These are phyloP conservation scores for Cynopterus sphinx DNA, from an alignment of 2,797 vertebrate species.

Conservation along the genomic window DNA sequence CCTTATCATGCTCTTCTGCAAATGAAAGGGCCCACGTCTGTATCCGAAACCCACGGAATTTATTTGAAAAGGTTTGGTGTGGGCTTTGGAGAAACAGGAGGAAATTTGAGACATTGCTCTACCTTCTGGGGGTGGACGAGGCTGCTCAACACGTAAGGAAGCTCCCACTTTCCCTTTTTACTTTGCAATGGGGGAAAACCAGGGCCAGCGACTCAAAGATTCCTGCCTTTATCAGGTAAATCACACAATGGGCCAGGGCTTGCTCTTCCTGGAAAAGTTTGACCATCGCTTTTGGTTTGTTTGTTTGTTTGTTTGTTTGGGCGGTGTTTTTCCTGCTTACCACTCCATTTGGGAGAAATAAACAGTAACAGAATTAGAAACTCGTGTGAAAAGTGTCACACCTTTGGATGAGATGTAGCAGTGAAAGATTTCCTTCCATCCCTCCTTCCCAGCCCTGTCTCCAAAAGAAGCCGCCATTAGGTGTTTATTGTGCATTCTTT, in stretches of 20 bases:
- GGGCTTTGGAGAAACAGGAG: not conserved
- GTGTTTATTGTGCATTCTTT: not conserved
- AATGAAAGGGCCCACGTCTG: fast-evolving
- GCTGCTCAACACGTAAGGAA: fast-evolving
- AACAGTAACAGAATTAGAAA: not conserved
- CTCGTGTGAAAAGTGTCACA: not conserved
- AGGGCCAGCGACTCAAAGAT: fast-evolving
- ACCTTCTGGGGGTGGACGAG: not conserved
- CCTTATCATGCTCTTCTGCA: not conserved
- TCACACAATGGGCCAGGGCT: not conserved
- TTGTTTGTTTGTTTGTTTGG: not conserved
- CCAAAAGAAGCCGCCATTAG: not conserved
- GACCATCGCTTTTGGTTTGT: not conserved
- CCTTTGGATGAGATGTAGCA: not conserved
- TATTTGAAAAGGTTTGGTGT: not conserved
- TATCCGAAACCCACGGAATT: fast-evolving
- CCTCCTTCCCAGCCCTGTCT: not conserved
- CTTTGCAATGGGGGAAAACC: fast-evolving
- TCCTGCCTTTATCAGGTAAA: not conserved
- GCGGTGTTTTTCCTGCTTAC: not conserved
- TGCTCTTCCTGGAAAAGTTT: not conserved
- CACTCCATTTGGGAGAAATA: conserved; percentile 61
- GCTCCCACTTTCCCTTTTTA: fast-evolving
- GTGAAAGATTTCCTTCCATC: not conserved
- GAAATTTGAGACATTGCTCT: not conserved